phyloP scores from a whole-genome alignment of 1,140 invertebrate genomes.

The Eriocheir sinensis region DNA sequence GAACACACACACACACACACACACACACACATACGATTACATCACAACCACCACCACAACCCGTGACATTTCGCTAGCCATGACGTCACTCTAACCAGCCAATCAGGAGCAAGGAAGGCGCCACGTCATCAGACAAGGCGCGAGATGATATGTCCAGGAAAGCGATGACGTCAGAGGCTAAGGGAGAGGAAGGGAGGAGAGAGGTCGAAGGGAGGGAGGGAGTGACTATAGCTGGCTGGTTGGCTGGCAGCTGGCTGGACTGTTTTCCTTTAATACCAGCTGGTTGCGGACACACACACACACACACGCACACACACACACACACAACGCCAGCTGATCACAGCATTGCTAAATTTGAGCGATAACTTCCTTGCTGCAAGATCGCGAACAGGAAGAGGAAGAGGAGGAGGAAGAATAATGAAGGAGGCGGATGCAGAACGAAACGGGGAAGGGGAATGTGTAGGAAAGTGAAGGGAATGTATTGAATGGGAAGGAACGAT shows the following conservation, averaged over 20 bases:
- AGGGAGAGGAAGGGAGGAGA: too few relatives aligned
- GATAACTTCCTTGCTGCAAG: background rate
- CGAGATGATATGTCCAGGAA: background rate
- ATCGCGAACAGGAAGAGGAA: background rate
- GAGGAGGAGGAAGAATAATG: background rate
- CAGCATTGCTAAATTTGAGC: background rate
- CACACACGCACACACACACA: constrained; percentile 20
- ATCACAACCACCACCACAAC: background rate
- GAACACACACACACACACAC: background rate
- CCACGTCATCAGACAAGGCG: background rate
- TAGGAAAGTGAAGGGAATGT: too few relatives aligned
- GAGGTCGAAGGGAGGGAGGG: background rate
- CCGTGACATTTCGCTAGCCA: background rate
- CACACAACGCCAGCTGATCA: background rate
- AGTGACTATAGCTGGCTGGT: background rate
- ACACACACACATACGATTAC: background rate
- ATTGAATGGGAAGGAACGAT: too few relatives aligned
- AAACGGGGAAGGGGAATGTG: too few relatives aligned
- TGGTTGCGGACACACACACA: constrained; percentile 1
- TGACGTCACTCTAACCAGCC: background rate
- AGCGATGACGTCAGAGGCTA: background rate
- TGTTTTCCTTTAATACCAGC: constrained; percentile 25
- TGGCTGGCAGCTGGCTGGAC: background rate
- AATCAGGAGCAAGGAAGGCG: background rate
- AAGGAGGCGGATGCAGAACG: too few relatives aligned